Evolutionary conservation across 2,113 vertebrate species (phyloP).

Genomic region (Corythaeola cristata): DNA sequence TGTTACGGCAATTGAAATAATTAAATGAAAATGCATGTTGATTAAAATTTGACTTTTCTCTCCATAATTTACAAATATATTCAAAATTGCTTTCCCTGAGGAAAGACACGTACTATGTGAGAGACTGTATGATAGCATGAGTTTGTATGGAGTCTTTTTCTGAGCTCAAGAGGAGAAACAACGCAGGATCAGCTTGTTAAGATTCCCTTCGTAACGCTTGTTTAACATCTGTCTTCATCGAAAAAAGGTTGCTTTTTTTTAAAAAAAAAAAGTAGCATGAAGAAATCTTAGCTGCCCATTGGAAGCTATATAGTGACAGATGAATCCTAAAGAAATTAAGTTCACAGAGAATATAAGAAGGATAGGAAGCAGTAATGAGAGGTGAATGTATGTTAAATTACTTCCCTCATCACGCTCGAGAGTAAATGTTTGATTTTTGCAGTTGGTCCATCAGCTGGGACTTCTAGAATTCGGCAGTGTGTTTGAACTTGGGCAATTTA

Average conservation of each 20-base stretch:
- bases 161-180: not conserved
- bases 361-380: not conserved
- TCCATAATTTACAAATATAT: not conserved
- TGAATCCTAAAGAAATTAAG: not conserved
- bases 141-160: not conserved
- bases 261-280: not conserved
- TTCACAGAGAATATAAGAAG: not conserved
- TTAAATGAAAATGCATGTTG: not conserved
- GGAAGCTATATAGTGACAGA: not conserved
- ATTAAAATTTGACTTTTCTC: not conserved
- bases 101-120: not conserved
- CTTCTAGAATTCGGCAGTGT: not conserved
- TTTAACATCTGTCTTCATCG: not conserved
- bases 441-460: not conserved
- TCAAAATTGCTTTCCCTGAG: not conserved
- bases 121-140: not conserved
- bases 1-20: not conserved
- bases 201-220: not conserved
- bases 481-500: not conserved
- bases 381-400: not conserved
- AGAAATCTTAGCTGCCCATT: not conserved
- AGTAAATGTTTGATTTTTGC: fast-evolving
- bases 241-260: not conserved
- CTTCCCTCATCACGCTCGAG: not conserved
- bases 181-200: not conserved